These are phyloP conservation scores for Chaenogobius annularis DNA, from an alignment of 2,113 vertebrate genomes.

Conservation along the genomic window DNA sequence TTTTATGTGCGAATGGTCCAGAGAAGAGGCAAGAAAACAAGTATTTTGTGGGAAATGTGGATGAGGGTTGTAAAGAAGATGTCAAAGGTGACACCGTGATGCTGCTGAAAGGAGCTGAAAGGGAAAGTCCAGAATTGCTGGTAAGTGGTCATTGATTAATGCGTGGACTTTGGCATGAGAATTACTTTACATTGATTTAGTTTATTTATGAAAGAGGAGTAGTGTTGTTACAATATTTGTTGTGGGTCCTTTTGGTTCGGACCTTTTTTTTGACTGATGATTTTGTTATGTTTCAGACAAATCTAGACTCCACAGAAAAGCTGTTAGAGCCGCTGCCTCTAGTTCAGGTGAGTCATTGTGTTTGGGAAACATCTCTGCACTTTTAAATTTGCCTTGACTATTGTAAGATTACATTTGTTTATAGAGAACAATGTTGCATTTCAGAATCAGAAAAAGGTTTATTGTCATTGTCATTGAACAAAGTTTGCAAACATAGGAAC, in stretches of 20 bases:
- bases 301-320: slow-evolving; percentile 82
- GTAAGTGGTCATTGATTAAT: slow-evolving; percentile 58
- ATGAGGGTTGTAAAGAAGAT: slow-evolving; percentile 20
- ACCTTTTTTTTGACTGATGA: not conserved
- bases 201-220: too few relatives aligned
- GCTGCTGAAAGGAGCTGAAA: slow-evolving; percentile 65
- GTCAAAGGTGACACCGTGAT: slow-evolving; percentile 62
- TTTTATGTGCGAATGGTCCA: not conserved
- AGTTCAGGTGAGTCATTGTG: slow-evolving; percentile 62
- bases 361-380: too few relatives aligned
- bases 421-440: too few relatives aligned
- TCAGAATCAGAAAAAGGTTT: too few relatives aligned
- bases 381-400: too few relatives aligned
- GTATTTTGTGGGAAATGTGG: slow-evolving; percentile 12
- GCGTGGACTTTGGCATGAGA: too few relatives aligned
- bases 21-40: slow-evolving; percentile 21
- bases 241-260: too few relatives aligned
- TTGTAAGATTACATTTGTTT: too few relatives aligned
- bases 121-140: slow-evolving; percentile 52
- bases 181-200: too few relatives aligned
- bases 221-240: too few relatives aligned
- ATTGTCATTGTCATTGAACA: too few relatives aligned
- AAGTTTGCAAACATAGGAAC: too few relatives aligned
- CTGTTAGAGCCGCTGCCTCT: slow-evolving; percentile 73
- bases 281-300: slow-evolving; percentile 59